Evolutionary conservation across 2,888 invertebrate species (phyloP).

Genomic region (Lamellibrachia columna): DNA sequence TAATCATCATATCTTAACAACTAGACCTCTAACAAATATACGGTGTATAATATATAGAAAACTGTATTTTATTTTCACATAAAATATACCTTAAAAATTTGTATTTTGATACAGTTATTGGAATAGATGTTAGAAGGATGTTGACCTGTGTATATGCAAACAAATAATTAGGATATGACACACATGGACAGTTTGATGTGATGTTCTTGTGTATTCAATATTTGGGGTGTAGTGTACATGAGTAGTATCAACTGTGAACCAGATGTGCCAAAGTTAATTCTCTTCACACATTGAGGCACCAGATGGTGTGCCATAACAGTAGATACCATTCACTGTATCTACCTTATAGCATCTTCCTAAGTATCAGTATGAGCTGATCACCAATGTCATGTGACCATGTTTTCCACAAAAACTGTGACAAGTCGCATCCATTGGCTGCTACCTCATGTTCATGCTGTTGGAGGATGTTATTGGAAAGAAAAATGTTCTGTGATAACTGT

Average conservation of each 20-base stretch:
- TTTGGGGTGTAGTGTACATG: not conserved
- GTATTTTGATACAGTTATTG: not conserved
- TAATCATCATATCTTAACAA: not conserved
- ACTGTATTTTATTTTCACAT: not conserved
- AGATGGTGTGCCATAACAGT: no score
- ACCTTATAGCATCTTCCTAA: not conserved
- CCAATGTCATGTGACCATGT: no score
- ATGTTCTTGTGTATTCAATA: not conserved
- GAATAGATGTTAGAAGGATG: no score
- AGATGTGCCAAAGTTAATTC: no score
- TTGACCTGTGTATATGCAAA: no score
- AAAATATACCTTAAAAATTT: not conserved
- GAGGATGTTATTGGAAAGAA: not conserved
- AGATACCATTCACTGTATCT: not conserved
- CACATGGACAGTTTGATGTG: not conserved
- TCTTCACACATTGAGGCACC: no score
- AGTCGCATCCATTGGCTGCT: not conserved
- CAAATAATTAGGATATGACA: not conserved
- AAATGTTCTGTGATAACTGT: not conserved
- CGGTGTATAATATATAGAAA: not conserved
- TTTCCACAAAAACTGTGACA: no score
- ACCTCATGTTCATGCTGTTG: not conserved
- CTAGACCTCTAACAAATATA: not conserved
- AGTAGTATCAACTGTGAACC: not conserved
- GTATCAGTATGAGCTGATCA: not conserved